These are phyloP conservation scores for Notothenia rossii DNA, from an alignment of 2,113 vertebrate genomes.

Conservation along the genomic window DNA sequence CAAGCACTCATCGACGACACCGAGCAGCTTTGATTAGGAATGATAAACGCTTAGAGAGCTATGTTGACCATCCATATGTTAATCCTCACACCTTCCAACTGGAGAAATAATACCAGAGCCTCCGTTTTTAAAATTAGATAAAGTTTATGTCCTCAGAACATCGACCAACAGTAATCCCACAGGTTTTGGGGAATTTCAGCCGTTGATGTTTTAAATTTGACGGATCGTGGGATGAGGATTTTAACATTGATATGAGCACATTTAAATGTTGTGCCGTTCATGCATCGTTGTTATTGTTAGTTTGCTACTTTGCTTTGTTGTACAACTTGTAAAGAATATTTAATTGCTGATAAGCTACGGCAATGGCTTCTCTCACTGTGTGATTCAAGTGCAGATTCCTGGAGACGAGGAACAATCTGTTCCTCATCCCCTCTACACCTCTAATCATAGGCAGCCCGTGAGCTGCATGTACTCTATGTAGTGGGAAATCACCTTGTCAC, in stretches of 20 bases:
- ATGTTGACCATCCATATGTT: constrained; percentile 49
- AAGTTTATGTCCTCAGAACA: constrained; percentile 3
- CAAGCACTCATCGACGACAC: constrained; percentile 55
- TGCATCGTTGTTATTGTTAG: no score
- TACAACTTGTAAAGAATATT: constrained; percentile 7
- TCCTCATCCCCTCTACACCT: constrained; percentile 68
- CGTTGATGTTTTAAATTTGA: neutral
- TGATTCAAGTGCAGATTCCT: constrained; percentile 47
- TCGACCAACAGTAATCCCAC: neutral
- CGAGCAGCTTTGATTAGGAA: constrained; percentile 38
- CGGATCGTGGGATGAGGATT: neutral
- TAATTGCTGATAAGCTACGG: constrained; percentile 25
- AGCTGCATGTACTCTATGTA: constrained; percentile 37
- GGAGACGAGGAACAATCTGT: constrained; percentile 59
- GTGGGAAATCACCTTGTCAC: constrained; percentile 50
- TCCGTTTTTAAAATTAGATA: neutral
- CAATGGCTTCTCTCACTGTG: constrained; percentile 48
- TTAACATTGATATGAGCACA: neutral
- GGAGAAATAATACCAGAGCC: constrained; percentile 12
- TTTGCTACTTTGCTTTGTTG: constrained; percentile 17
- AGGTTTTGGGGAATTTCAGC: constrained; percentile 19
- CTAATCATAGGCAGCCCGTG: constrained; percentile 71
- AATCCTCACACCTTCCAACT: constrained; percentile 70
- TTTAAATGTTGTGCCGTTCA: neutral
- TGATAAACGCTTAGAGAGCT: constrained; percentile 43